A percentile compares a stretch with the other conserved stretches of the same genome.
phyloP scores from a whole-genome alignment of 2,888 invertebrate genomes.

The Epicampocera succincta region DNA sequence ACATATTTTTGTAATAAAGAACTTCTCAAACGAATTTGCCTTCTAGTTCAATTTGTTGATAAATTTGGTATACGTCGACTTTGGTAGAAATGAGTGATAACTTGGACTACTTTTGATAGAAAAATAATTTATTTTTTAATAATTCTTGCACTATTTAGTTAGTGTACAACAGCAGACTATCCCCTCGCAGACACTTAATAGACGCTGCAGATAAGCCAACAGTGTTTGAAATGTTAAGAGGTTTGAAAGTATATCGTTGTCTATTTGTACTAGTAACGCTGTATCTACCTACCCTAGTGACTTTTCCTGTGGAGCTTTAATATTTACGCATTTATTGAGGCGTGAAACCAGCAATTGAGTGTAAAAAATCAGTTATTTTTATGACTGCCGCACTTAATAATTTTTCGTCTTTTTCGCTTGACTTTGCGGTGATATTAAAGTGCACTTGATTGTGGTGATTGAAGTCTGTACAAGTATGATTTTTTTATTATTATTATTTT shows the following conservation, averaged over 20 bases:
- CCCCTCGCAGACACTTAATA: too few species aligned
- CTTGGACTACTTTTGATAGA: too few species aligned
- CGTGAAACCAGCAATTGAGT: constrained; percentile 80
- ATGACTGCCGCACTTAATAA: constrained; percentile 63
- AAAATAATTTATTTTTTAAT: too few species aligned
- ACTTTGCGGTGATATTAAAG: constrained; percentile 72
- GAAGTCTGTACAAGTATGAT: constrained; percentile 44
- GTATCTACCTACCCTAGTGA: constrained; percentile 50
- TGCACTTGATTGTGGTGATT: constrained; percentile 71
- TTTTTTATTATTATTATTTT: neutral
- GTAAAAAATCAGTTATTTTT: constrained; percentile 72
- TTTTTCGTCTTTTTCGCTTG: constrained; percentile 66
- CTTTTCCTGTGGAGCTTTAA: constrained; percentile 58
- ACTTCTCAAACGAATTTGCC: too few species aligned
- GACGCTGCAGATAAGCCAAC: too few species aligned
- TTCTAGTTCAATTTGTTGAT: too few species aligned
- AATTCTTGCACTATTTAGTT: too few species aligned
- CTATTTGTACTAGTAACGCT: neutral
- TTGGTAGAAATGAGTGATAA: too few species aligned
- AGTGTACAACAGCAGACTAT: too few species aligned
- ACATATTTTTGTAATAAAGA: too few species aligned
- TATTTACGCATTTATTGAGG: constrained; percentile 75
- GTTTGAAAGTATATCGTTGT: constrained; percentile 5
- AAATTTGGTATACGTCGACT: too few species aligned
- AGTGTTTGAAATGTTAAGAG: too few species aligned